Base-by-base conservation (phyloP, 2,797 vertebrate species). In the Eulemur mongoz region DNA sequence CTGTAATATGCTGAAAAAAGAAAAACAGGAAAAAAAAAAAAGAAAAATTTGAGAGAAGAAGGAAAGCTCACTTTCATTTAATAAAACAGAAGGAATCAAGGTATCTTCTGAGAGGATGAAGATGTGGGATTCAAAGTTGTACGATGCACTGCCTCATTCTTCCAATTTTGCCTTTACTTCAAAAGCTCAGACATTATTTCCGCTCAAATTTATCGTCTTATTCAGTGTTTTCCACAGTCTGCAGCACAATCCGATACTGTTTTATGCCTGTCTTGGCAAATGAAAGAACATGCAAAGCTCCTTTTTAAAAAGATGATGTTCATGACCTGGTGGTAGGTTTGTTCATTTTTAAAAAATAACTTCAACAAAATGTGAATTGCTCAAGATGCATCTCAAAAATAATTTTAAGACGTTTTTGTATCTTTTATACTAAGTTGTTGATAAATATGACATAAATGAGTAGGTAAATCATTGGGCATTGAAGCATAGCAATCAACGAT, bases 1-100 rank as follows among this genome's bases (percentile, higher is more conserved):
- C 54, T 8, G 1, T 57, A 57, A 57, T 57, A 57, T 57, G 22
- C 54, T 57, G 54, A 57, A 57, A 57, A 23, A 57, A 54, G 52
- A 54, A 54, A 57, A 57, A 57, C 22, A 57, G 54, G 1, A 6
- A 57, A 57, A 57, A 54, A 18, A 57, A 54, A 18, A 57, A 57
- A 57, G 57, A 59, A 27, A 65, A 65, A 17, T n/a, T 86, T 65
- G 67, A 88, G 23, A 57, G 69, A 96, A 83, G 27, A 82, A 15
- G 3, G 11, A 72, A 43, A 76, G 12, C 54, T 96, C 73, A 59
- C 10, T 52, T 76, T 14, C 79, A 96, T 89, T 95, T 93, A 79
- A 81, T 89, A 90, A 92, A 88, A 91, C 11, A 79, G 45, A 92
- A 92, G 23, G n/a, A 92, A 89, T 69, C 32, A 38, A 80, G 83